phyloP scores from a whole-genome alignment of 2,888 invertebrate genomes.

The Zaprionus bogoriensis region DNA sequence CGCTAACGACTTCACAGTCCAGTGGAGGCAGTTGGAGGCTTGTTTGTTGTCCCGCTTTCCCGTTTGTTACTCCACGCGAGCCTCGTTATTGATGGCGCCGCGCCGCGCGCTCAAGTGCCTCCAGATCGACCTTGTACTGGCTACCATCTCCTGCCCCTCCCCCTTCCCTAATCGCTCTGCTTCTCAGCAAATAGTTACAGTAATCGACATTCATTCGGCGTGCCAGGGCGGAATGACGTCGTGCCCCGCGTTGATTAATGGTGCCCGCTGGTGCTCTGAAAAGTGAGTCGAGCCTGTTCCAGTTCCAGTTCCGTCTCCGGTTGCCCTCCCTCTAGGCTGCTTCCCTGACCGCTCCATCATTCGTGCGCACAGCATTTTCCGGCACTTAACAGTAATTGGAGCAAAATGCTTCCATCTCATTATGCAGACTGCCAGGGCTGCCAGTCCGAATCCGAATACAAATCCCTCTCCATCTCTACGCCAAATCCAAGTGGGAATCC shows the following conservation, averaged over 20 bases:
- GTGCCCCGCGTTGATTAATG: conserved; percentile 69
- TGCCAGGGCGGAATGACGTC: conserved; percentile 63
- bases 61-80: conserved; percentile 67
- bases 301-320: conserved; percentile 3
- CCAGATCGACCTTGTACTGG: conserved; percentile 66
- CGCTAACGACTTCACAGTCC: conserved; percentile 60
- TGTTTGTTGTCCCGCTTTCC: conserved; percentile 65
- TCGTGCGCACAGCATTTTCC: conserved; percentile 62
- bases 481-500: neutral
- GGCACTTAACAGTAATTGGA: conserved; percentile 74
- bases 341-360: conserved; percentile 41
- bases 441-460: neutral
- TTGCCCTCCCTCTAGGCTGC: neutral
- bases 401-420: conserved; percentile 69
- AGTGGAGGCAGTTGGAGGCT: conserved; percentile 37
- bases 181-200: conserved; percentile 39
- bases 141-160: neutral
- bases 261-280: conserved; percentile 44
- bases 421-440: too few species aligned
- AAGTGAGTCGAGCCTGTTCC: conserved; percentile 23
- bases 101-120: conserved; percentile 43
- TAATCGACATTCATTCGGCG: conserved; percentile 67
- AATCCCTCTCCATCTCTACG: too few species aligned
- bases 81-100: conserved; percentile 68
- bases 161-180: neutral